These are phyloP conservation scores for Hippocampus guttulatus DNA, from an alignment of 2,113 vertebrate species.

Conservation along the genomic window DNA sequence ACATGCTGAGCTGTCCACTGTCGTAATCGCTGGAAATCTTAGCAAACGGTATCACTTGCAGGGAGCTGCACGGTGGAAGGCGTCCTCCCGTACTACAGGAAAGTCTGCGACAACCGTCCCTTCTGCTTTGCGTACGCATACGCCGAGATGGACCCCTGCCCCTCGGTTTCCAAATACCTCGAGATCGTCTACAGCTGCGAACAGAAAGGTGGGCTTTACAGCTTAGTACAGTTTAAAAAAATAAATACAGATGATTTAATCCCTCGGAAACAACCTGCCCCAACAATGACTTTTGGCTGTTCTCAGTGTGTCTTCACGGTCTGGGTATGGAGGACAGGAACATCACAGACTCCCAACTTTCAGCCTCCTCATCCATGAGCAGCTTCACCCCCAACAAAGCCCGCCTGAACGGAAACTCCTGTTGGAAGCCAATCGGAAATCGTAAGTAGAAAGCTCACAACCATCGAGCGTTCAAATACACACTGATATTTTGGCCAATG, in stretches of 20 bases:
- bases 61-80: slow-evolving; percentile 62
- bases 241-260: background rate
- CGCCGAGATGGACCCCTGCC: slow-evolving; percentile 63
- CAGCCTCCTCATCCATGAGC: slow-evolving; percentile 64
- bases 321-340: slow-evolving; percentile 69
- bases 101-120: slow-evolving; percentile 63
- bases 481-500: background rate
- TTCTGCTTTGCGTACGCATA: slow-evolving; percentile 60
- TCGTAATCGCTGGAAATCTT: background rate
- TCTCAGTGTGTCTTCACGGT: slow-evolving; percentile 72
- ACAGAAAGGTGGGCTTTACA: slow-evolving; percentile 62
- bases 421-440: slow-evolving; percentile 70
- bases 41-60: slow-evolving; percentile 14
- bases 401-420: slow-evolving; percentile 67
- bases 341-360: slow-evolving; percentile 61
- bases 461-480: background rate
- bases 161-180: slow-evolving; percentile 67
- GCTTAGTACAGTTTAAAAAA: background rate
- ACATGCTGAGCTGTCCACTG: too few species aligned
- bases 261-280: too few species aligned
- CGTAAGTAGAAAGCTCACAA: background rate
- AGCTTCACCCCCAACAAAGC: slow-evolving; percentile 43
- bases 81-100: slow-evolving; percentile 48
- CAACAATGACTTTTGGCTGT: background rate
- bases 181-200: slow-evolving; percentile 73